These are phyloP conservation scores for Amblyjoppa fuscipennis DNA, from an alignment of 2,888 invertebrate species.

Conservation along the genomic window DNA sequence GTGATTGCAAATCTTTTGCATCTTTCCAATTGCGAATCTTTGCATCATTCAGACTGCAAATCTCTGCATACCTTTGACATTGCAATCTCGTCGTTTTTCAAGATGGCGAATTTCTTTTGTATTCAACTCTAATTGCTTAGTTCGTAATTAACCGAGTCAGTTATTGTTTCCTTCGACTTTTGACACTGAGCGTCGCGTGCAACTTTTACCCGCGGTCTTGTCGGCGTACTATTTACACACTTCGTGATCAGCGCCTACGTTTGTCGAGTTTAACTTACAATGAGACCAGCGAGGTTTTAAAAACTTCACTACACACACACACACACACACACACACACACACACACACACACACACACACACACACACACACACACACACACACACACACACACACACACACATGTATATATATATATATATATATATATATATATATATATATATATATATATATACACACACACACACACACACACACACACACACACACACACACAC, in stretches of 20 bases:
- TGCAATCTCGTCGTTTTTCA: no score
- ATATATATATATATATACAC: no score
- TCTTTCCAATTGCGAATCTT: no score
- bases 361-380: no score
- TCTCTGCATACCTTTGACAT: no score
- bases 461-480: not conserved
- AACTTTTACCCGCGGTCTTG: not conserved
- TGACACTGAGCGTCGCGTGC: not conserved
- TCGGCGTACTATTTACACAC: conserved; percentile 3
- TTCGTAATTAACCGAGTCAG: not conserved
- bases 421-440: no score
- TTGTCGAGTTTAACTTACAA: not conserved
- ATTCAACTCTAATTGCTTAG: not conserved
- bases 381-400: not conserved
- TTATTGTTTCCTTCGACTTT: conserved; percentile 5
- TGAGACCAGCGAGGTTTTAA: not conserved
- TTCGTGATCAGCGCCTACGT: conserved; percentile 3
- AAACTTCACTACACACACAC: not conserved
- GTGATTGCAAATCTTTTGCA: no score
- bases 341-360: no score
- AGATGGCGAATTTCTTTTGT: no score
- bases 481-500: not conserved
- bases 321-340: no score
- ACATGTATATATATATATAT: no score
- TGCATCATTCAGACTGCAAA: no score